Evolutionary conservation across 2,113 vertebrate species (phyloP).

Genomic region (Macaca fascicularis): T2T-MFA8v1.1 NC_088386.1:70621501-70622000

Average conservation of each 20-base stretch:
- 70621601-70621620: no score
- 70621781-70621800: neutral
- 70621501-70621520: no score
- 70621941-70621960: neutral
- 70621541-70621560: no score
- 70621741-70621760: neutral
- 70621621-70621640: no score
- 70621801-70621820: neutral
- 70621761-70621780: neutral
- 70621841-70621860: neutral
- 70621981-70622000: neutral
- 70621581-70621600: no score
- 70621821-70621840: neutral
- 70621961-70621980: neutral
- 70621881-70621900: neutral
- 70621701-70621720: no score
- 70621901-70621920: neutral
- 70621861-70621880: neutral
- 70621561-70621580: no score
- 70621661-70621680: no score
- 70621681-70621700: no score
- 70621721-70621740: no score
- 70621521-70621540: no score
- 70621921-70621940: neutral
- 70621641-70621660: no score